Evolutionary conservation across 2,888 invertebrate species (phyloP).

Genomic region (Epirrhoe tristata): DNA sequence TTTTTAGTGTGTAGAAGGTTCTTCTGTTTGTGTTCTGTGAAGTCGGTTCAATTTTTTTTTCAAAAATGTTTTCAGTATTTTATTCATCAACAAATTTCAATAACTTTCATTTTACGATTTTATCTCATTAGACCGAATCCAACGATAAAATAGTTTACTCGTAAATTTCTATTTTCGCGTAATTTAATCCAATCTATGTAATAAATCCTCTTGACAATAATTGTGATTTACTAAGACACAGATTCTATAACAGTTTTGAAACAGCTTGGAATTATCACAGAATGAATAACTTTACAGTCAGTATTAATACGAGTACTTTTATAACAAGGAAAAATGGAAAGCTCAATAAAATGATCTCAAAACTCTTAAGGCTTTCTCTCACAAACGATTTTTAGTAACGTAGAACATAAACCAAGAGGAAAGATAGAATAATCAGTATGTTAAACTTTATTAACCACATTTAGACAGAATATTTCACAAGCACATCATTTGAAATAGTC

Average conservation of each 20-base stretch:
- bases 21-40: too few species aligned
- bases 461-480: background rate
- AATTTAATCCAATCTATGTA: conserved; percentile 6
- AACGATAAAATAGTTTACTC: background rate
- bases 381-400: background rate
- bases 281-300: background rate
- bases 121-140: background rate
- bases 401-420: background rate
- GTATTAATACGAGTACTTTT: background rate
- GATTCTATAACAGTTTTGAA: background rate
- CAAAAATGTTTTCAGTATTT: too few species aligned
- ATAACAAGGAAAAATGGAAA: too few species aligned
- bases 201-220: conserved; percentile 40
- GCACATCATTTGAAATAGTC: conserved; percentile 32
- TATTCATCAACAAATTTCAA: background rate
- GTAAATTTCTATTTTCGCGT: background rate
- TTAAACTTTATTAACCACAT: background rate
- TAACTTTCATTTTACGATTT: background rate
- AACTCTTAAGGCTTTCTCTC: too few species aligned
- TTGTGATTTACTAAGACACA: conserved; percentile 5
- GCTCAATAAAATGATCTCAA: too few species aligned
- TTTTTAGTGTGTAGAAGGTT: too few species aligned
- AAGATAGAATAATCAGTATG: background rate
- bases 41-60: too few species aligned
- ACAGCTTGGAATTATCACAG: background rate